These are phyloP conservation scores for Cydia splendana DNA, from an alignment of 1,140 invertebrate species.

Conservation along the genomic window DNA sequence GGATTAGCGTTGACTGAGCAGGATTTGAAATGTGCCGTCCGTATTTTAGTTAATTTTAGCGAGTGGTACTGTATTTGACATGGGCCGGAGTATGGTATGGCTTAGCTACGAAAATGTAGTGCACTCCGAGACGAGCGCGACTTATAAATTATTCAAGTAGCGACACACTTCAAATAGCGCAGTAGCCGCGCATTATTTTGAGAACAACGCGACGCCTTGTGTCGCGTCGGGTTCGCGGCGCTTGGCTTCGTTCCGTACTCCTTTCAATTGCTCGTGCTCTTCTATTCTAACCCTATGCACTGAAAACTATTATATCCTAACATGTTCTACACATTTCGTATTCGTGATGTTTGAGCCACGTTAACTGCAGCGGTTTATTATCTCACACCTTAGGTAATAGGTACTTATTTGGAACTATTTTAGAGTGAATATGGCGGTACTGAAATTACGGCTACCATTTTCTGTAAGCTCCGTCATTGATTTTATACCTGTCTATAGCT, in stretches of 20 bases:
- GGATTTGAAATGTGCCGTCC: constrained; percentile 21
- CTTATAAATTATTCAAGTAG: constrained; percentile 77
- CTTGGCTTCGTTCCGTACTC: constrained; percentile 46
- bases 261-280: neutral
- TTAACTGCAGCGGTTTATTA: neutral
- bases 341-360: neutral
- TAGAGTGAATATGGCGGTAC: neutral
- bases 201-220: constrained; percentile 54
- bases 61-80: constrained; percentile 23
- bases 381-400: neutral
- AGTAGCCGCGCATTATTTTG: constrained; percentile 69
- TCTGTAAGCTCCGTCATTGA: neutral
- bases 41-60: constrained; percentile 27
- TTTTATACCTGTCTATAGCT: no score
- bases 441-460: neutral
- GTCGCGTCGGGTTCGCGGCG: constrained; percentile 38
- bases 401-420: neutral
- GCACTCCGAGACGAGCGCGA: constrained; percentile 62
- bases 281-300: neutral
- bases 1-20: constrained; percentile 23
- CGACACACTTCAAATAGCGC: constrained; percentile 75
- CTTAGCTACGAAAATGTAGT: constrained; percentile 67
- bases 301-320: neutral
- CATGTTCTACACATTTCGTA: constrained; percentile 5
- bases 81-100: constrained; percentile 54